Evolutionary conservation across 2,888 invertebrate species (phyloP), one percentile per base, ranked within the genome.

Genomic region (Hirtodrosophila confusa): DNA sequence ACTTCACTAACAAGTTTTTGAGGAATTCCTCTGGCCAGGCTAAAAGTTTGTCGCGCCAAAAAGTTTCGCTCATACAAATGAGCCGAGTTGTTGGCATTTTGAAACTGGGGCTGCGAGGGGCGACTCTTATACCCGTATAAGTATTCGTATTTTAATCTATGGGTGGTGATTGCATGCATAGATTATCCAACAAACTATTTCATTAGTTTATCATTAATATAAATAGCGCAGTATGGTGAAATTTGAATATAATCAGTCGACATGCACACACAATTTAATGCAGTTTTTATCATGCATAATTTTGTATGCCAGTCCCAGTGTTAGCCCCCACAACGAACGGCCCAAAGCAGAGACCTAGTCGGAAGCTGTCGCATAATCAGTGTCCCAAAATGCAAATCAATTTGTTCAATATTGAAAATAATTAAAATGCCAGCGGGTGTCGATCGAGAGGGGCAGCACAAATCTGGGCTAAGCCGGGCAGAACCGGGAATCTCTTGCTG

Each of bases 401-500:
- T 88, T 88, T 83, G 84, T 80, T 84, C 80, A 86, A 88, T 89
- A 88, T 86, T 88, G 84, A 80, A 88, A 87, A 89, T 87, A 87
- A 87, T 87, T 87, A 88, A 88, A 87, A 86, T 79, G 83, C 86
- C 75, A 78, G 69, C 85, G 72, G 72, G 44, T 61, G 67, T 63
- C 65, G 48, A 29, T 63, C 43, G 47, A 50, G 47, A 50, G 47
- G 35, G 31, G 9, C 31, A 27, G 6, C 31, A 8, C 5, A 27
- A 27, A 27, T 10, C 12, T 31, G 12, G n/a, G 11, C n/a, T 41
- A 36, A 33, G 23, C 44, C 31, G 6, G 4, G 10, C 6, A 3
- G 27, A 27, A 27, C 3, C 27, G 27, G 27, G 27, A 17, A 17
- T 17, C 27, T 27, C 27, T 4, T 11, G 37, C 35, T 10, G 35